Evolutionary conservation across 2,797 vertebrate species (phyloP), one percentile per base, ranked within the genome.

Genomic region (Tapera naevia): DNA sequence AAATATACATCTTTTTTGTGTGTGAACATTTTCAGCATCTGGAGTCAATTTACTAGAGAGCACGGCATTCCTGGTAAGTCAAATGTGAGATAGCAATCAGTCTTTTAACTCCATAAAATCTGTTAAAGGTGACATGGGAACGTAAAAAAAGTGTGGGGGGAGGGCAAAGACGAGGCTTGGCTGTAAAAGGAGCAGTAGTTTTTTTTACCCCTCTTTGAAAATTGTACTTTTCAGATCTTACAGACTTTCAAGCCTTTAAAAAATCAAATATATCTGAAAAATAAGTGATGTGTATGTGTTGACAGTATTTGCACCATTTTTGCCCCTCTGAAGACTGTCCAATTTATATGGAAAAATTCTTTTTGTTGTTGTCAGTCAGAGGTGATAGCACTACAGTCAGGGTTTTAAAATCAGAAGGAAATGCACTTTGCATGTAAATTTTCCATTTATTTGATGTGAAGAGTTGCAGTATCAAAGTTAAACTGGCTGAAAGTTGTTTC

Each of bases 21-120:
- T n/a, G n/a, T n/a, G n/a, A n/a, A n/a, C n/a, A n/a, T n/a, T n/a
- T n/a, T n/a, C n/a, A n/a, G 60, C 89, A 92, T 94, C 95, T 96
- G 94, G 91, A 94, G 65, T 71, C 91, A 86, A 88, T 97, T 94
- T 95, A 86, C 80, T 35, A 19, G 58, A 19, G 58, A 86, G 62
- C 71, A 78, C 7, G 5, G 58, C 75, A 95, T 95, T 96, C 92
- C 90, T 95, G 89, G 48, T 94, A 88, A 91, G 64, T 93, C 91
- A 91, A 93, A 95, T 93, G 67, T 13, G 16, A 96, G 93, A 94
- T 91, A 94, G 88, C 88, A 80, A 85, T 94, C 91, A 84, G 91
- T 79, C 80, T 89, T 90, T 92, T 86, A 93, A 93, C 72, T 96
- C 89, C 54, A 80, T 93, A 92, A 96, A 93, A 88, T 92, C 89